Percentiles rank a stretch among this genome's conserved stretches.
phyloP scores from a whole-genome alignment of 2,888 invertebrate species.

The Tenthredo livida region DNA sequence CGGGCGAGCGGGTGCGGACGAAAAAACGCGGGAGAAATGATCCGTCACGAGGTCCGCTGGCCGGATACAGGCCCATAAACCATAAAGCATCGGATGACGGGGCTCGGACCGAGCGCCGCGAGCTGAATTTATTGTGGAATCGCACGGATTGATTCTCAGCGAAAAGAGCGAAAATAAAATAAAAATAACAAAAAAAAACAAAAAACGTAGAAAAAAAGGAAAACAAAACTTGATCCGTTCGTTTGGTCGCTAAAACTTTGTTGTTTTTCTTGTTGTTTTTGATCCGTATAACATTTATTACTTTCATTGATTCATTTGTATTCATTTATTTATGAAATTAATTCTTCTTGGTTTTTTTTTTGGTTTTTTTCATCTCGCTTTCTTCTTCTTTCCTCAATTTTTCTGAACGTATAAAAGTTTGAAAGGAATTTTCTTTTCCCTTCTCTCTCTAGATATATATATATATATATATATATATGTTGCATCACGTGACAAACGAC shows the following conservation, averaged over 20 bases:
- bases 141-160: slow-evolving; percentile 55
- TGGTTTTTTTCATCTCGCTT: background rate
- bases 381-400: background rate
- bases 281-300: background rate
- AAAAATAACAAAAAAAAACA: background rate
- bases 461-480: background rate
- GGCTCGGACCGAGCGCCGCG: slow-evolving; percentile 56
- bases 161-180: slow-evolving; percentile 24
- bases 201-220: background rate
- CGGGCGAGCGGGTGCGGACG: slow-evolving; percentile 6
- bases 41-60: slow-evolving; percentile 48
- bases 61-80: slow-evolving; percentile 52
- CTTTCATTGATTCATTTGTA: slow-evolving; percentile 8
- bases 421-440: background rate
- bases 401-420: background rate
- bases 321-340: slow-evolving; percentile 8
- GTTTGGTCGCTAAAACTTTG: background rate
- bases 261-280: background rate
- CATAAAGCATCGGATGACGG: slow-evolving; percentile 62
- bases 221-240: background rate
- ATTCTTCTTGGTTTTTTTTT: background rate
- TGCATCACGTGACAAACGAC: slow-evolving; percentile 21
- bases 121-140: slow-evolving; percentile 56
- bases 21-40: slow-evolving; percentile 52
- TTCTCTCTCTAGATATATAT: background rate